Percentiles rank a stretch among this genome's conserved stretches.
Evolutionary conservation across 2,888 invertebrate genomes (phyloP).

Genomic region (Lithophane semibrunnea): DNA sequence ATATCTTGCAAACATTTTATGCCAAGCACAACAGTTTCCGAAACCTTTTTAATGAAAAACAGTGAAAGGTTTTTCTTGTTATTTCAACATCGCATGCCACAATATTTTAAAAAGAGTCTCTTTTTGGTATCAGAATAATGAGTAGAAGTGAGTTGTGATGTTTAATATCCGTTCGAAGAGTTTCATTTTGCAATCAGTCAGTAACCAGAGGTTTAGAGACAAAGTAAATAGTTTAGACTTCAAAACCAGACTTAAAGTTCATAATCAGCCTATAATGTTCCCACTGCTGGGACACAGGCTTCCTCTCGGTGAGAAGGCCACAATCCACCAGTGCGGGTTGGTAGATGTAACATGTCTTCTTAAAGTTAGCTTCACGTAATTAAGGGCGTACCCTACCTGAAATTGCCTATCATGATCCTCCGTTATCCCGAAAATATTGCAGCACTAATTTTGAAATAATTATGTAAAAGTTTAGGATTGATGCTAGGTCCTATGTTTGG

Average conservation of each 20-base stretch:
- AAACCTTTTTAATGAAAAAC: neutral
- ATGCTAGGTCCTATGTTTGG: too few species aligned
- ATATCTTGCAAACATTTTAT: conserved; percentile 1
- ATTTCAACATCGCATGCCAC: neutral
- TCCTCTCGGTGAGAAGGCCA: too few species aligned
- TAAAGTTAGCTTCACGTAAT: neutral
- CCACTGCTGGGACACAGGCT: too few species aligned
- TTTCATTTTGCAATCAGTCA: neutral
- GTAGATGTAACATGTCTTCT: too few species aligned
- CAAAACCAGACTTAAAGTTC: neutral
- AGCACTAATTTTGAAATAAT: too few species aligned
- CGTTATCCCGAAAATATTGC: too few species aligned
- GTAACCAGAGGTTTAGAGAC: neutral
- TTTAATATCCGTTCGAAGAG: neutral
- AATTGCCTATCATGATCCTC: too few species aligned
- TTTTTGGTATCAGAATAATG: neutral
- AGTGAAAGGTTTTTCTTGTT: conserved; percentile 1
- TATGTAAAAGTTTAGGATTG: too few species aligned
- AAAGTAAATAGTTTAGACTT: neutral
- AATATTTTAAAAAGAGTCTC: neutral
- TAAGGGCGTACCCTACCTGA: too few species aligned
- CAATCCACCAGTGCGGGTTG: too few species aligned
- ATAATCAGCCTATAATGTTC: too few species aligned
- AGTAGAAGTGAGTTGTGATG: neutral
- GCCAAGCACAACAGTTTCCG: neutral